Base-by-base conservation (phyloP, 2,888 invertebrate genomes). In the Malachius bipustulatus region DNA sequence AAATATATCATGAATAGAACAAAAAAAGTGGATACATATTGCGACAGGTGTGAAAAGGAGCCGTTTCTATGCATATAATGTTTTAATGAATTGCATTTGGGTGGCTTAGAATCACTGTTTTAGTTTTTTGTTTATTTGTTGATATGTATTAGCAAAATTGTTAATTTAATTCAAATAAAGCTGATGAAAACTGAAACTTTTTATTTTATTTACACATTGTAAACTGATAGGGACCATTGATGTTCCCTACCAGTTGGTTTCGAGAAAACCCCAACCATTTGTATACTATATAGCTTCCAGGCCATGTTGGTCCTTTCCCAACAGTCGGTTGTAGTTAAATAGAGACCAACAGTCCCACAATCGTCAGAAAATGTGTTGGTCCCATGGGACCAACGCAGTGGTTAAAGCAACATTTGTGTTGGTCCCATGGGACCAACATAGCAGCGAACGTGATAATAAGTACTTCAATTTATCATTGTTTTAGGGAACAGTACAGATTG, bases 311-410 rank as follows among this genome's bases (percentile, higher is more conserved):
- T n/a, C n/a, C n/a, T n/a, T n/a, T n/a, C n/a, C n/a, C 24, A 8
- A n/a, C n/a, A 19, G 24, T 19, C 6, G n/a, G n/a, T 8, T 19
- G n/a, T n/a, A 19, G 6, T 19, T 19, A n/a, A 19, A 19, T 19
- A 19, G 6, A 19, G n/a, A 19, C 24, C 24, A 19, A 19, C 24
- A 19, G 24, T n/a, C 24, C n/a, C 6, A n/a, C 24, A 19, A n/a
- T 6, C n/a, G 6, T n/a, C 24, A n/a, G n/a, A 19, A 19, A 19
- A 8, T 19, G 24, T 19, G n/a, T n/a, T 19, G 24, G 24, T 19
- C 24, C 24, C 24, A 19, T 19, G 24, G 24, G 24, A 19, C 24
- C 24, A 19, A 19, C 24, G n/a, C 24, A 19, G 24, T n/a, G n/a
- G 24, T 19, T 19, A 8, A n/a, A 19, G 24, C 24, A 19, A 19